These are phyloP conservation scores for Harpalus rufipes DNA, from an alignment of 2,888 invertebrate genomes.

Conservation along the genomic window DNA sequence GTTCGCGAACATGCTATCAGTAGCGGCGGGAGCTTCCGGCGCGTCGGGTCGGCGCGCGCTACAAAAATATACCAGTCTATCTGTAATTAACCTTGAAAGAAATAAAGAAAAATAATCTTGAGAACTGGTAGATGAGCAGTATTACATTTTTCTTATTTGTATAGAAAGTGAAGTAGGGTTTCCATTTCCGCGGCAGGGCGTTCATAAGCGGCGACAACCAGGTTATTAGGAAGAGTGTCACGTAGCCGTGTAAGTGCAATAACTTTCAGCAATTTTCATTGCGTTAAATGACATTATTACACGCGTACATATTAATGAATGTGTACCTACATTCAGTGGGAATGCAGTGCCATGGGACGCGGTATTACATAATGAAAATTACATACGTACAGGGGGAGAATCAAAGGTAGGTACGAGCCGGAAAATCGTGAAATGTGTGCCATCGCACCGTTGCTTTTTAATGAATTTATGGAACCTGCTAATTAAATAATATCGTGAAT, in stretches of 20 bases:
- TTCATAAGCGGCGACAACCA: constrained; percentile 49
- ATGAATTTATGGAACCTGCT: constrained; percentile 46
- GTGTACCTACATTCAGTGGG: constrained; percentile 10
- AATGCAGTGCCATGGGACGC: constrained; percentile 43
- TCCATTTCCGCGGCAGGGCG: constrained; percentile 17
- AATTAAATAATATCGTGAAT: constrained; percentile 51
- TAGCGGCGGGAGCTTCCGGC: too few relatives aligned
- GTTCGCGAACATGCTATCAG: too few relatives aligned
- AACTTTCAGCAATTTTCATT: constrained; percentile 65
- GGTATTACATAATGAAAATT: constrained; percentile 52
- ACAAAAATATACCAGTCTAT: too few relatives aligned
- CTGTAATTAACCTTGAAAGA: too few relatives aligned
- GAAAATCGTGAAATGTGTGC: constrained; percentile 15
- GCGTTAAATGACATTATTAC: constrained; percentile 66
- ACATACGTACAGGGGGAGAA: constrained; percentile 23
- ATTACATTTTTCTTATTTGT: background rate
- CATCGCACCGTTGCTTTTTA: constrained; percentile 17
- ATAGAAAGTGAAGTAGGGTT: constrained; percentile 1
- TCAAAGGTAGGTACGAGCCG: constrained; percentile 9
- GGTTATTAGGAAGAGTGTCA: constrained; percentile 64
- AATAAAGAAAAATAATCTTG: too few relatives aligned
- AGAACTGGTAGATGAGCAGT: background rate
- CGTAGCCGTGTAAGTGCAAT: constrained; percentile 64
- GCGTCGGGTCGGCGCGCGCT: too few relatives aligned
- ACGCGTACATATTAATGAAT: constrained; percentile 66